These are phyloP conservation scores for Drosophila monieri DNA, from an alignment of 2,888 invertebrate species.

Conservation along the genomic window DNA sequence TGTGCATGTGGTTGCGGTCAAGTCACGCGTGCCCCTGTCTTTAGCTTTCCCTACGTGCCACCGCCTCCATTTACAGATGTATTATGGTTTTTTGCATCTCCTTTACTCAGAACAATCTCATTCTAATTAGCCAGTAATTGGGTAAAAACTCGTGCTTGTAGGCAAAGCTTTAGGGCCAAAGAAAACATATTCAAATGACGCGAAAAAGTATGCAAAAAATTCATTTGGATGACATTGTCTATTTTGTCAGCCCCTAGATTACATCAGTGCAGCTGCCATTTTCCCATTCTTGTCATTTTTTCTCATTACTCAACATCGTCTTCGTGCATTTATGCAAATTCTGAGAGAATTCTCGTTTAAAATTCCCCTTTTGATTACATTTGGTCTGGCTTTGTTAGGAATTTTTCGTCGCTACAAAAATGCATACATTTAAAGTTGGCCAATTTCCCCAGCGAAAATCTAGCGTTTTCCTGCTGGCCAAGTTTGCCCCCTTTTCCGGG, in stretches of 20 bases:
- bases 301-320: conserved; percentile 6
- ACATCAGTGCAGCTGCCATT: conserved; percentile 44
- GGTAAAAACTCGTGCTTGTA: conserved; percentile 7
- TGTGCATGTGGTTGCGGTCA: conserved; percentile 44
- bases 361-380: conserved; percentile 56
- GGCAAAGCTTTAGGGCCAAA: not conserved
- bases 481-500: conserved; percentile 8
- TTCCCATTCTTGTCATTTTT: conserved; percentile 8
- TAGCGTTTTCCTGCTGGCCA: conserved; percentile 16
- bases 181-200: conserved; percentile 18
- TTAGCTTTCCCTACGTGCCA: conserved; percentile 42
- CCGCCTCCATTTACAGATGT: conserved; percentile 10
- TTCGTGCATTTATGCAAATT: conserved; percentile 70
- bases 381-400: conserved; percentile 36
- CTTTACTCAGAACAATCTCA: not conserved
- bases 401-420: conserved; percentile 32
- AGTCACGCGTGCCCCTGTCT: conserved; percentile 13
- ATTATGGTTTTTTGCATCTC: conserved; percentile 3
- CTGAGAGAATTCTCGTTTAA: conserved; percentile 49
- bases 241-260: conserved; percentile 27
- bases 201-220: conserved; percentile 13
- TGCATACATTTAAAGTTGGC: conserved; percentile 48
- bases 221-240: conserved; percentile 16
- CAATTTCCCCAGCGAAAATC: conserved; percentile 32
- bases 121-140: conserved; percentile 51